Evolutionary conservation across 2,888 invertebrate species (phyloP), one percentile per base, ranked within the genome.

Genomic region (Rotaria sp.): DNA sequence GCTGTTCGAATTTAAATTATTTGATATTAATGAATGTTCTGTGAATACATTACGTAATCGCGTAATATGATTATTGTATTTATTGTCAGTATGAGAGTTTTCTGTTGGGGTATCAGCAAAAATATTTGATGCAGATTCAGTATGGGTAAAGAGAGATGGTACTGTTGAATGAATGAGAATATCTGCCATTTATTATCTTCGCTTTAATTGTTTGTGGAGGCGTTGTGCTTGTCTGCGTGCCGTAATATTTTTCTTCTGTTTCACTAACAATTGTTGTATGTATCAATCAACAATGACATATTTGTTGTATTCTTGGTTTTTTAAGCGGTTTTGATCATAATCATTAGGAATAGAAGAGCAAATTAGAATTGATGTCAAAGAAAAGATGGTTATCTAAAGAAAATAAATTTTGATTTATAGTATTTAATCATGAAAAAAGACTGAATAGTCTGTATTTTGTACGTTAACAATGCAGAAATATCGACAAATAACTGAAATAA

Each of bases 11-110:
- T 80, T n/a, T 24, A 80, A 80, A 38, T n/a, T n/a, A 45, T 41
- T 80, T 45, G 80, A 26, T 35, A n/a, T n/a, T 45, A n/a, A 41
- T 80, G 80, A 41, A 80, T 80, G 45, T 26, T 80, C 45, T 4
- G 45, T 45, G 21, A 80, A 80, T 26, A n/a, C n/a, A 45, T 80
- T 80, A 45, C 80, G 41, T 80, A 80, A 80, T 45, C 80, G 80
- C 2, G 45, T 21, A 45, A 45, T n/a, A 45, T 80, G 80, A 45
- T n/a, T 26, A 80, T n/a, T 45, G n/a, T 80, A 80, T 80, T 45
- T 80, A 45, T n/a, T 80, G 45, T 45, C 45, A 1, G 41, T 26
- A 13, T 15, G 80, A 45, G 80, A 45, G 2, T 24, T 45, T 35
- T 41, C 80, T 45, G 80, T 80, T 80, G 80, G 3, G n/a, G 80